Percentiles rank a stretch among this genome's conserved stretches.
Conservation (phyloP, 2,888 invertebrate genomes). For the Fissipunctia ypsillon region DNA sequence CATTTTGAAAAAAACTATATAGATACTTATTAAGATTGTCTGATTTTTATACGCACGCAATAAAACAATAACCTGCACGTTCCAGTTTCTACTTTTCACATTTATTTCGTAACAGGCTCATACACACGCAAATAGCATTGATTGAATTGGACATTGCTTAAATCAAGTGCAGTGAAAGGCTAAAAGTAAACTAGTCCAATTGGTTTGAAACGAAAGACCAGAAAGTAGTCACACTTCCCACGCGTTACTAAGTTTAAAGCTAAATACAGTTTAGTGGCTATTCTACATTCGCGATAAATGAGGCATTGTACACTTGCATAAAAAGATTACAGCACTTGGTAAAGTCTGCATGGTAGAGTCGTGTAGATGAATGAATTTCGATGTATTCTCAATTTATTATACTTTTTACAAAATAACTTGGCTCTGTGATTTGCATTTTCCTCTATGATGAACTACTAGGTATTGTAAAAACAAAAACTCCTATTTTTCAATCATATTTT, state of each 20-base stretch:
- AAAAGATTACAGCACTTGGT: constrained; percentile 1
- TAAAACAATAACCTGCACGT: background rate
- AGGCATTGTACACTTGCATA: constrained; percentile 12
- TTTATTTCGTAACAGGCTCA: background rate
- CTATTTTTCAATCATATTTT: background rate
- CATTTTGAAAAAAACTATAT: too few species aligned
- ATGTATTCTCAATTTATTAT: background rate
- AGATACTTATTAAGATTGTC: too few species aligned
- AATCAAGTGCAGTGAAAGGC: constrained; percentile 57
- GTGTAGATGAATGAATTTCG: background rate
- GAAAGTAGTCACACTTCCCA: constrained; percentile 30
- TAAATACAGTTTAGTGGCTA: background rate
- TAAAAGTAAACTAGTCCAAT: constrained; percentile 50
- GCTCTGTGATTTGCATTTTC: background rate
- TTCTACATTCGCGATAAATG: constrained; percentile 4
- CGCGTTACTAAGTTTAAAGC: constrained; percentile 15
- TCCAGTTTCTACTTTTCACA: constrained; percentile 30
- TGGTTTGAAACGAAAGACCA: constrained; percentile 20
- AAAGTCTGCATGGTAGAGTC: background rate
- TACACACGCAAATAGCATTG: constrained; percentile 33
- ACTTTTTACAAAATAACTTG: background rate
- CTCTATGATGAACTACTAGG: background rate
- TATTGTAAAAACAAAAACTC: background rate
- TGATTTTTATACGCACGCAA: constrained; percentile 27
- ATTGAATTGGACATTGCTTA: constrained; percentile 33